Base-by-base conservation (phyloP, 2,113 vertebrate genomes). In the Elephantulus edwardii region DNA sequence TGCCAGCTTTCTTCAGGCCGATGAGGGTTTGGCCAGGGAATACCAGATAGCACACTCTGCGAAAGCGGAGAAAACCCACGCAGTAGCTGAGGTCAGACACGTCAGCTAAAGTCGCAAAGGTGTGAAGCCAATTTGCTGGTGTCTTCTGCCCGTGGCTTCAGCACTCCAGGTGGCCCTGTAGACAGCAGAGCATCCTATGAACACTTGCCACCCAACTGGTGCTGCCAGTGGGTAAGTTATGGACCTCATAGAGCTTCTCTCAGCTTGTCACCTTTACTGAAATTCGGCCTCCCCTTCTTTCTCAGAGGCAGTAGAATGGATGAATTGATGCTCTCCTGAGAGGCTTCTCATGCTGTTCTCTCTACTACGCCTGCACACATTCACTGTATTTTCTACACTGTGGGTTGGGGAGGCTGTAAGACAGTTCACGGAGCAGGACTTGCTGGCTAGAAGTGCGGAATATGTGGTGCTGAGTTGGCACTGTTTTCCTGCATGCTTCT, bases 401-500 rank as follows among this genome's bases (percentile, higher is more conserved):
- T 30, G 83, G 86, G 78, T n/a, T 26, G 1, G 70, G 54, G 79
- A 93, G 74, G 78, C 90, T 30, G n/a, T 9, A 54, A 50, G 48
- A 77, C 14, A 8, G 82, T 35, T 28, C 20, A 0, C 17, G 40
- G 82, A 80, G 74, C 50, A 1, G 83, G 46, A 62, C 66, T 38
- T 5, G 66, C 86, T 86, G 50, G 60, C 86, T 86, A 60, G 93
- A 95, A 96, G 93, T 92, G 89, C 82, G 93, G 75, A 83, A 83
- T 90, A 76, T 42, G 80, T 66, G 77, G 82, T 4, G n/a, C 91
- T 16, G 93, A 88, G 89, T 89, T 89, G 91, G 85, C 62, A 76
- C 81, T 14, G 19, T 92, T 91, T 83, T 84, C 93, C 95, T 74
- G 54, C 93, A 86, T 82, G 94, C 93, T 84, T 92, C 92, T 93